These are phyloP conservation scores for Chlorops oryzae DNA, from an alignment of 1,140 invertebrate species.

Conservation along the genomic window DNA sequence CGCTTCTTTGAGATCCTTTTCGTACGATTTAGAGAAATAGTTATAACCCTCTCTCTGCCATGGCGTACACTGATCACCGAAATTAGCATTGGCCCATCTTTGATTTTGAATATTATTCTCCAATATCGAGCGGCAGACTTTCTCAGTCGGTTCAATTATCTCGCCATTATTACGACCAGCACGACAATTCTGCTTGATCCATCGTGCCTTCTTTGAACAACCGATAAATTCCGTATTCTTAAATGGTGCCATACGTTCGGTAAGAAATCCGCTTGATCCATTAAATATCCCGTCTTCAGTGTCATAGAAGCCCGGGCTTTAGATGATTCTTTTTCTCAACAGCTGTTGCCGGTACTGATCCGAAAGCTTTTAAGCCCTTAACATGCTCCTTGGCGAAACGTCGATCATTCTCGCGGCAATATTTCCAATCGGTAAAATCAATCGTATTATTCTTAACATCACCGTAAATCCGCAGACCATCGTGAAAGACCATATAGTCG, in stretches of 20 bases:
- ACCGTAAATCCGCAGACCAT: constrained; percentile 14
- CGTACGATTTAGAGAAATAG: no score
- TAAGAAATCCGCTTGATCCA: neutral
- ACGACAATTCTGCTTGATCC: constrained; percentile 6
- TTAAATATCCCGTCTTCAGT: constrained; percentile 4
- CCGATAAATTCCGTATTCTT: neutral
- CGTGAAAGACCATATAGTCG: constrained; percentile 20
- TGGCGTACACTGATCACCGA: no score
- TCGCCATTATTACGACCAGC: constrained; percentile 2
- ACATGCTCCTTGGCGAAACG: constrained; percentile 2
- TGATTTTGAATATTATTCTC: no score
- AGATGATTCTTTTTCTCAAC: neutral
- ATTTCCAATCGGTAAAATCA: constrained; percentile 8
- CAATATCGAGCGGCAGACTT: no score
- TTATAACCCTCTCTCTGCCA: no score
- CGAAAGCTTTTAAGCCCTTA: no score
- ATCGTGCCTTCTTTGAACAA: neutral
- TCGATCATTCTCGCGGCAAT: constrained; percentile 4
- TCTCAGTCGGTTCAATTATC: no score
- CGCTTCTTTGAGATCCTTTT: no score
- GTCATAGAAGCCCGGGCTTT: neutral
- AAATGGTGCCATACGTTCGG: neutral
- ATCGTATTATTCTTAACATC: neutral
- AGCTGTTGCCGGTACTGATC: neutral
- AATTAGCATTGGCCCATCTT: no score